Evolutionary conservation across 2,113 vertebrate species (phyloP), one percentile per base, ranked within the genome.

Genomic region (Tylochromis polylepis): DNA sequence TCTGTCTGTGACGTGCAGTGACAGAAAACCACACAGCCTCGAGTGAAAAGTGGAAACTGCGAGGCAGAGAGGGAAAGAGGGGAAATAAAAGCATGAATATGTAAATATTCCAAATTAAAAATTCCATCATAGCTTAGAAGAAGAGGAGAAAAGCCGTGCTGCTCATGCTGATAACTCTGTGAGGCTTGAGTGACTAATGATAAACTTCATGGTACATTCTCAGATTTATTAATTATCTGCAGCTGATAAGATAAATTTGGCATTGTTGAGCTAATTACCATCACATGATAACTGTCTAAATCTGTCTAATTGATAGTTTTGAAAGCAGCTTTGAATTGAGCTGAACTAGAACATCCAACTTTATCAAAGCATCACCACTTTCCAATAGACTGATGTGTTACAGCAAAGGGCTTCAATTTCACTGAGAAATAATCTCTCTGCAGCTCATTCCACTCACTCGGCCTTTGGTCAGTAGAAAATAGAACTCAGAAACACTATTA

Each of bases 241-340:
- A 20, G 41, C 24, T 46, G 88, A 92, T 90, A 36, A 84, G 79
- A 90, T 84, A 70, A 8, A 86, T 84, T 24, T 81, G 36, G 79
- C 83, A 56, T 86, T 82, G 86, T 83, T 51, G 27, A 78, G 77
- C 84, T 89, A 91, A 93, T 91, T 90, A 80, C 84, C 75, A 16
- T 67, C 60, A 3, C 22, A 84, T 49, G 77, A 87, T 84, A 82
- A 86, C 46, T 70, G 70, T 82, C 86, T 88, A 79, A 87, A 85
- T 91, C 88, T 55, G 38, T 87, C 70, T 90, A 83, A 90, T 85
- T 86, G 82, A 87, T 87, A 49, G 84, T 59, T 59, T 85, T 86
- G 80, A 87, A 84, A 79, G 83, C 57, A 4, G 79, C 85, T 87
- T 79, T 88, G 53, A 83, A 62, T 27, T 36, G 57, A 56, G 49